phyloP scores from a whole-genome alignment of 2,797 vertebrate species.

The Phoebastria nigripes region DNA sequence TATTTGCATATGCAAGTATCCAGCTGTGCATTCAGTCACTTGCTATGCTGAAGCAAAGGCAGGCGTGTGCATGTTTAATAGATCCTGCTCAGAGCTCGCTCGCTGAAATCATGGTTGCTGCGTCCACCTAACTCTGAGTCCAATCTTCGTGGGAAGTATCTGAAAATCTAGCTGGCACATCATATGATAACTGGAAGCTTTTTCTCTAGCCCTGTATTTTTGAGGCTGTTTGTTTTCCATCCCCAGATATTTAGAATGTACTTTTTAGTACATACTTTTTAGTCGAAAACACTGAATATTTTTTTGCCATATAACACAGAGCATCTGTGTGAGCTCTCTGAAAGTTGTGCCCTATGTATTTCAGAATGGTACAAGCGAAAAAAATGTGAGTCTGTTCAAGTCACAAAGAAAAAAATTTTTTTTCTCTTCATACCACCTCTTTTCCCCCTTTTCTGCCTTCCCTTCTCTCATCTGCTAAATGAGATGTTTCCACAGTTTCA shows the following conservation, averaged over 20 bases:
- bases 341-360: neutral
- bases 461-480: constrained; percentile 40
- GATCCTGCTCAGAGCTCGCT: neutral
- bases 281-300: neutral
- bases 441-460: neutral
- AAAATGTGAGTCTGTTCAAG: neutral
- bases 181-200: neutral
- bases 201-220: neutral
- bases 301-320: neutral
- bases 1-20: constrained; percentile 23
- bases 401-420: neutral
- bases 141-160: accelerated
- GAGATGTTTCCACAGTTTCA: constrained; percentile 38
- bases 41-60: neutral
- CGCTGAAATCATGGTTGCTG: neutral
- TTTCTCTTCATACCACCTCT: neutral
- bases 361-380: neutral
- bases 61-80: neutral
- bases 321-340: neutral
- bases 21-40: constrained; percentile 25
- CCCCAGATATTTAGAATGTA: neutral
- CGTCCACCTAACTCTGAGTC: neutral
- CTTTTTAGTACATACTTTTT: neutral
- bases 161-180: neutral
- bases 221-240: neutral